Percentiles rank a stretch among this genome's conserved stretches.
Conservation (phyloP, 1,140 invertebrate genomes). For the Colletes latitarsis region DNA sequence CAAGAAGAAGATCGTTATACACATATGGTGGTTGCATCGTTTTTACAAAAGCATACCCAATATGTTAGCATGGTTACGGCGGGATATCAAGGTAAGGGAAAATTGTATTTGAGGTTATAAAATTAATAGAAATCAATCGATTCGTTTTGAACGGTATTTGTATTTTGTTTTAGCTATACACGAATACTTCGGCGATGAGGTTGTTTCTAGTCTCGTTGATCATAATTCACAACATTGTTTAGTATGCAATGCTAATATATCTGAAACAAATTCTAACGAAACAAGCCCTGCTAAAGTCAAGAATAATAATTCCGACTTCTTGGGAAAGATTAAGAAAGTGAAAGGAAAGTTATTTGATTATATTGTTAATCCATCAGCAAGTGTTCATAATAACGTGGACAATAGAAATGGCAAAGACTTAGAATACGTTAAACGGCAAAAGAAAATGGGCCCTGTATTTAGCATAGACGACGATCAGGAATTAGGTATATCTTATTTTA, state of each 20-base stretch:
- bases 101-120: not conserved
- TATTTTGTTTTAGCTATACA: constrained; percentile 85
- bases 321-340: constrained; percentile 92
- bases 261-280: constrained; percentile 78
- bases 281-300: constrained; percentile 74
- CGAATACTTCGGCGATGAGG: constrained; percentile 90
- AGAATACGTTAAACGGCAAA: constrained; percentile 92
- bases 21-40: constrained; percentile 98
- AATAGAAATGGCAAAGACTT: constrained; percentile 89
- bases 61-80: constrained; percentile 96
- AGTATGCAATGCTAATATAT: constrained; percentile 86
- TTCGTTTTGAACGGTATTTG: not conserved
- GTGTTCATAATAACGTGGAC: constrained; percentile 80
- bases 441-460: constrained; percentile 95
- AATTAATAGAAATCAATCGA: constrained; percentile 22
- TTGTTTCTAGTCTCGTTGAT: constrained; percentile 90
- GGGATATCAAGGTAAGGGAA: constrained; percentile 89
- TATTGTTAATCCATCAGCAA: constrained; percentile 92
- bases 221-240: constrained; percentile 90
- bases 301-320: constrained; percentile 84
- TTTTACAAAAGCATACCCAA: constrained; percentile 95
- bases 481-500: constrained; percentile 63
- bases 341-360: constrained; percentile 97
- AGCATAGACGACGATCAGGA: constrained; percentile 97
- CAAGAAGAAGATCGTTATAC: constrained; percentile 98